These are phyloP conservation scores for Aspidoscelis tigris DNA, from an alignment of 2,113 vertebrate genomes.

Conservation along the genomic window DNA sequence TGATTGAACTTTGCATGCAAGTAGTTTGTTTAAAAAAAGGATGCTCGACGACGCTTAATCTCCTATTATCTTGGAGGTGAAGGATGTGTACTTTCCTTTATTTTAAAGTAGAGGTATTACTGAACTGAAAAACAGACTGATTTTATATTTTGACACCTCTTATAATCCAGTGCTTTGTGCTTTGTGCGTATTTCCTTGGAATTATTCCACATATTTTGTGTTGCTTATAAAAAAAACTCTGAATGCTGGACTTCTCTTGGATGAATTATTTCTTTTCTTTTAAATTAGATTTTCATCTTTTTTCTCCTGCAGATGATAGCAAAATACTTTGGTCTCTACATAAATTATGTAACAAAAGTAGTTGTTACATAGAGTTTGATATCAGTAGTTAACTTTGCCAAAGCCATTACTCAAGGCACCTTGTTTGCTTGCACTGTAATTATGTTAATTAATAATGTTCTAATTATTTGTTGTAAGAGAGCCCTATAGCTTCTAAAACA, in stretches of 20 bases:
- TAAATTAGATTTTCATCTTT: not conserved
- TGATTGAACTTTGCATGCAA: not conserved
- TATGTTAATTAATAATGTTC: not conserved
- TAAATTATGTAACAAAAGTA: slow-evolving; percentile 6
- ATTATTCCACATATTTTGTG: not conserved
- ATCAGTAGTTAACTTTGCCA: slow-evolving; percentile 11
- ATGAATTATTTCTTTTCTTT: not conserved
- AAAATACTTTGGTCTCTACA: not conserved
- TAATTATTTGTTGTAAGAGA: not conserved
- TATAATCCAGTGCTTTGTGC: not conserved
- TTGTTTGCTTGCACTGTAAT: slow-evolving; percentile 22
- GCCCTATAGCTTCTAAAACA: not conserved
- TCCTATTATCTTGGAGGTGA: not conserved
- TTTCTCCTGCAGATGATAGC: too few relatives aligned
- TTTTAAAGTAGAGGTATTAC: not conserved
- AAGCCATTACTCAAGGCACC: not conserved
- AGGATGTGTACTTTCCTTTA: not conserved
- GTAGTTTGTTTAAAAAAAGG: not conserved
- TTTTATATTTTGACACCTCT: not conserved
- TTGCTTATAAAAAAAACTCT: not conserved
- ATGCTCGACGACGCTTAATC: not conserved
- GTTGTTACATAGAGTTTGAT: not conserved
- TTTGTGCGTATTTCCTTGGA: not conserved
- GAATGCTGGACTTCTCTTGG: not conserved
- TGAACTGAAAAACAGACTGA: not conserved